Evolutionary conservation across 1,140 invertebrate species (phyloP), one percentile per base, ranked within the genome.

Genomic region (Bombus vancouverensis): DNA sequence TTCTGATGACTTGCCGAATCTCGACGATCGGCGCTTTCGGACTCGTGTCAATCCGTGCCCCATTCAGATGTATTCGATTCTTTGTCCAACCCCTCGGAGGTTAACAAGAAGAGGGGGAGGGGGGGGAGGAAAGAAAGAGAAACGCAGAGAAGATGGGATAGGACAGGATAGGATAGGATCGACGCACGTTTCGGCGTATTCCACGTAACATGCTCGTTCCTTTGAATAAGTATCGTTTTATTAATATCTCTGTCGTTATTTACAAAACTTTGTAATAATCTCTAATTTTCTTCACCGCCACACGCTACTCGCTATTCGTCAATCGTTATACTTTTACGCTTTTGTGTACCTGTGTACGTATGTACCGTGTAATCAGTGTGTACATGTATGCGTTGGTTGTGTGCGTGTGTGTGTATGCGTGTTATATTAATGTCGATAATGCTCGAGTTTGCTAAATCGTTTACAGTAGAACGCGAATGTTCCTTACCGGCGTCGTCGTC

Each of bases 181-280:
- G 28, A 57, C 32, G 13, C 25, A 4, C 42, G 44, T 28, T n/a
- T 80, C 39, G 10, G 25, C 6, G 18, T n/a, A 42, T 5, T n/a
- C 42, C 25, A 8, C 37, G 4, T 32, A 12, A 8, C 59, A 39
- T 82, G 83, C 85, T 87, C 85, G 62, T 44, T 83, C 66, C 86
- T 92, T 93, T 92, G 92, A 91, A 94, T 95, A 93, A 94, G 93
- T 95, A 94, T 94, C 88, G 87, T 93, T 95, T 95, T 95, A 94
- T 95, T 95, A 94, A 94, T 95, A 94, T 94, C 92, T 94, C 93
- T 95, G 91, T 91, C 89, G 92, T 94, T 95, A 95, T 95, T 95
- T 95, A 95, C 94, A 95, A 95, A 95, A 94, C 91, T 94, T 93
- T 92, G 93, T 95, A 95, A 94, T 95, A 95, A 95, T 94, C 92